Conservation (phyloP, 2,888 invertebrate genomes). For the Pterostichus madidus region DNA sequence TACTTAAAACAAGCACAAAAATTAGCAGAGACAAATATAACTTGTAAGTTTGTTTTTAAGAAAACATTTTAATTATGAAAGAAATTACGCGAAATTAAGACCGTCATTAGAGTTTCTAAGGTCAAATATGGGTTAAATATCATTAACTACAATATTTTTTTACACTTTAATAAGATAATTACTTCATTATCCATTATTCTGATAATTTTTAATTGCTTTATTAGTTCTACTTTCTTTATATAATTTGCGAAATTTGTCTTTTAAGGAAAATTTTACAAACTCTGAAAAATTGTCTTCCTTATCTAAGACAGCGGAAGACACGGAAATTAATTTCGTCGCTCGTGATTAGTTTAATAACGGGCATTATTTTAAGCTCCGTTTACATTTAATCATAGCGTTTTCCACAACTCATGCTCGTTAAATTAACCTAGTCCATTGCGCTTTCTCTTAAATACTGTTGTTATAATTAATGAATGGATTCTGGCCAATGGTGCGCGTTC, state of each 20-base stretch:
- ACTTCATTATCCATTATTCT: constrained; percentile 23
- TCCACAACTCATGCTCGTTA: constrained; percentile 54
- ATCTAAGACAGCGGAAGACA: constrained; percentile 24
- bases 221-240: constrained; percentile 1
- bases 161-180: constrained; percentile 29
- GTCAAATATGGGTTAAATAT: constrained; percentile 31
- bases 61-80: neutral
- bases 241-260: constrained; percentile 34
- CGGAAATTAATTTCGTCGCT: constrained; percentile 34
- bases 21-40: neutral
- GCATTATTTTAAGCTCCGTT: constrained; percentile 51
- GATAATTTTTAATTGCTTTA: constrained; percentile 16
- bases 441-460: constrained; percentile 49
- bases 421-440: constrained; percentile 46
- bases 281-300: constrained; percentile 17
- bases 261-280: constrained; percentile 24
- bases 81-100: constrained; percentile 26
- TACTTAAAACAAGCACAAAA: too few relatives aligned
- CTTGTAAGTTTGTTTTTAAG: neutral
- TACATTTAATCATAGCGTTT: constrained; percentile 53
- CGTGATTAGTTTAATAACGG: constrained; percentile 54
- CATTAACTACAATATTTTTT: constrained; percentile 8
- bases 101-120: neutral
- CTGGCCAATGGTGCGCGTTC: neutral
- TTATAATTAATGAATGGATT: constrained; percentile 53